phyloP scores from a whole-genome alignment of 2,888 invertebrate species.

The Cephalotes varians region DNA sequence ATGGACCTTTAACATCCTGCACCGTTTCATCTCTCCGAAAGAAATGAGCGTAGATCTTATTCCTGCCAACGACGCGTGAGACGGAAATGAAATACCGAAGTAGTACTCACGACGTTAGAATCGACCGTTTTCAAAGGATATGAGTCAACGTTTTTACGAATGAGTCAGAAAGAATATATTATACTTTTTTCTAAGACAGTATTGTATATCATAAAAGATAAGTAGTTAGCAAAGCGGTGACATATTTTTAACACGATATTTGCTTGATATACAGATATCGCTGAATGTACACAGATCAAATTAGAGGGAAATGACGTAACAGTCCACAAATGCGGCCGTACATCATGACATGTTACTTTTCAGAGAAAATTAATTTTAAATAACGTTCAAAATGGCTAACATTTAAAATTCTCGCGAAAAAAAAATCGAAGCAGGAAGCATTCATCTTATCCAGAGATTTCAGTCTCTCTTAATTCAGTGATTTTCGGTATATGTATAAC shows the following conservation, averaged over 20 bases:
- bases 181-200: conserved; percentile 2
- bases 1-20: conserved; percentile 58
- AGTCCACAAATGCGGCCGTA: background rate
- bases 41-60: conserved; percentile 45
- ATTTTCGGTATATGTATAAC: background rate
- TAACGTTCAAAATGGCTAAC: background rate
- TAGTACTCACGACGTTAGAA: conserved; percentile 26
- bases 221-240: background rate
- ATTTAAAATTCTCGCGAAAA: no score
- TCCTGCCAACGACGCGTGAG: background rate
- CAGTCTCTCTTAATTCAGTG: conserved; percentile 5
- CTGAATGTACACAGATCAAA: background rate
- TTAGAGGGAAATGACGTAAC: background rate
- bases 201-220: background rate
- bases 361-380: background rate
- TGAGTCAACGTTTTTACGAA: conserved; percentile 39
- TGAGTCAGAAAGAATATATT: conserved; percentile 25
- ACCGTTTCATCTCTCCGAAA: conserved; percentile 48
- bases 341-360: background rate
- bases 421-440: background rate
- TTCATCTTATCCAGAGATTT: background rate
- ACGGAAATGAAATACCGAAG: conserved; percentile 32
- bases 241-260: background rate
- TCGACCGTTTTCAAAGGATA: conserved; percentile 24
- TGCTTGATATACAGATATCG: background rate